A percentile compares a stretch with the other conserved stretches of the same genome.
These are phyloP conservation scores for Tetrao urogallus DNA, from an alignment of 2,113 vertebrate species.

Conservation along the genomic window DNA sequence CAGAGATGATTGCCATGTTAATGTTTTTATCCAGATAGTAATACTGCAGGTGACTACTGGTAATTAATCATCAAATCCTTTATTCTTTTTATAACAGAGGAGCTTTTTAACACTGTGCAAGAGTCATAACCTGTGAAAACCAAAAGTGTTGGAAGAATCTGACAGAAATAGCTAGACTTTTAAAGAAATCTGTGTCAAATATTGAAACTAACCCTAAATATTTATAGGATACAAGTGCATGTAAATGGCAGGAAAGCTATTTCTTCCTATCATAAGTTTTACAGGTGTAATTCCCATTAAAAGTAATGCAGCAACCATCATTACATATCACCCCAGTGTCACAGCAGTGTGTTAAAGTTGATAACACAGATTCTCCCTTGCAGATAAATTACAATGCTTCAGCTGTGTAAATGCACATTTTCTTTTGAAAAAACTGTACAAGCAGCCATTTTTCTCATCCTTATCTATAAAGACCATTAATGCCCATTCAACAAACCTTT, in stretches of 20 bases:
- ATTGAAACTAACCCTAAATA: neutral
- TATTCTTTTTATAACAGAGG: conserved; percentile 7
- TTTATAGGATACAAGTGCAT: neutral
- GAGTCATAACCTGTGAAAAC: neutral
- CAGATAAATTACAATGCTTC: neutral
- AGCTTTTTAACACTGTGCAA: neutral
- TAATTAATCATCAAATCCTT: conserved; percentile 48
- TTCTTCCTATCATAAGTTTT: neutral
- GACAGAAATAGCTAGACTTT: neutral
- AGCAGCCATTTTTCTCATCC: neutral
- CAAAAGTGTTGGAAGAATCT: neutral
- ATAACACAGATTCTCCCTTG: neutral
- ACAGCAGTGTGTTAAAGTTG: neutral
- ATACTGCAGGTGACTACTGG: conserved; percentile 17
- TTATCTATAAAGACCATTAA: neutral
- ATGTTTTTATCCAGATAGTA: conserved; percentile 25
- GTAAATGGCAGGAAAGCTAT: neutral
- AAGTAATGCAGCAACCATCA: neutral
- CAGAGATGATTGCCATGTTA: neutral
- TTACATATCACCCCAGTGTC: neutral
- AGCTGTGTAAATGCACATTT: neutral
- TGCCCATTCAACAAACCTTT: neutral
- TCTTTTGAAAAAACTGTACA: neutral
- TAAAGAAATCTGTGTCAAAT: neutral
- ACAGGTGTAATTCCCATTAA: neutral